Evolutionary conservation across 1,140 invertebrate genomes (phyloP).

Genomic region (Caenorhabditis remanei): DNA sequence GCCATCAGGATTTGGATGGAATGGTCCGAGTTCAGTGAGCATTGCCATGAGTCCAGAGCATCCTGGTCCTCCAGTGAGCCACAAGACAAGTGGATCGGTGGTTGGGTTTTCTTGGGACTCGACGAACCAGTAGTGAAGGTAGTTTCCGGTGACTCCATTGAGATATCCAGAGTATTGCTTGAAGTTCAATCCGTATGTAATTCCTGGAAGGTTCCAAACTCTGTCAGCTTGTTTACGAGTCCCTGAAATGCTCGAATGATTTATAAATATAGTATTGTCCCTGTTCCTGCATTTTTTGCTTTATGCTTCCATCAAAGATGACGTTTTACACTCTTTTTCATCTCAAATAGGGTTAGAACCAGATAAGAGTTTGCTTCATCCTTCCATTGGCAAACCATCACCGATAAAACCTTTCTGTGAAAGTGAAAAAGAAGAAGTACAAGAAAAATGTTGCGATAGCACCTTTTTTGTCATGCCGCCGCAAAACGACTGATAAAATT

Average conservation of each 20-base stretch:
- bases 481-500: not conserved
- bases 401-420: conserved; percentile 28
- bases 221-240: conserved; percentile 65
- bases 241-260: conserved; percentile 9
- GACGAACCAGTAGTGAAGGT: conserved; percentile 78
- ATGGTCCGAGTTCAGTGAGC: conserved; percentile 79
- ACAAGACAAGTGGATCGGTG: conserved; percentile 80
- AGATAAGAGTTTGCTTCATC: conserved; percentile 11
- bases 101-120: conserved; percentile 79
- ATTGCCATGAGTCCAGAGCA: conserved; percentile 60
- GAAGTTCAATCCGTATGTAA: conserved; percentile 65
- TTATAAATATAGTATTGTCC: not conserved
- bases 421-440: not conserved
- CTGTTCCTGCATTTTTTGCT: not conserved
- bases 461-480: conserved; percentile 6
- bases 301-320: not conserved
- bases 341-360: not conserved
- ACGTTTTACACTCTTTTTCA: not conserved
- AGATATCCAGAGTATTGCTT: conserved; percentile 69
- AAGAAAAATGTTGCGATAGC: not conserved
- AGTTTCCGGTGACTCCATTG: conserved; percentile 65
- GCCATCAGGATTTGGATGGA: conserved; percentile 76
- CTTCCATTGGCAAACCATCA: not conserved
- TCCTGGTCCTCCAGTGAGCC: conserved; percentile 79
- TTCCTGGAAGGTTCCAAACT: conserved; percentile 64